A percentile compares a stretch with the other conserved stretches of the same genome.
Evolutionary conservation across 2,888 invertebrate species (phyloP).

Genomic region (Lepidochitona cinerea): DNA sequence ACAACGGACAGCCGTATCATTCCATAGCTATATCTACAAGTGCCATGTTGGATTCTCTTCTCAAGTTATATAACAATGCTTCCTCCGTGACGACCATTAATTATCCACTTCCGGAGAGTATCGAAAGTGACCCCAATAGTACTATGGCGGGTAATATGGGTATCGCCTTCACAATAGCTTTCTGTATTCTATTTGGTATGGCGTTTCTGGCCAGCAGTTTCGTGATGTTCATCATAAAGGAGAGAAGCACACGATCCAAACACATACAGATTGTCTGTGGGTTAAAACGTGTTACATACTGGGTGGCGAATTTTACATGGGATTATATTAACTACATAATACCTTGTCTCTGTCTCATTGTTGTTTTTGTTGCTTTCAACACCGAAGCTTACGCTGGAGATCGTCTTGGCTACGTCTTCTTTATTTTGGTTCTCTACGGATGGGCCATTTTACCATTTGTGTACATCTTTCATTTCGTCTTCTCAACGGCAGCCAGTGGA

Average conservation of each 20-base stretch:
- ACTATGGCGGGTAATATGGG: constrained; percentile 15
- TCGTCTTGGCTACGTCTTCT: constrained; percentile 71
- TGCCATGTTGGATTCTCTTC: constrained; percentile 45
- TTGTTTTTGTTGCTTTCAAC: constrained; percentile 78
- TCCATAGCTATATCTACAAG: constrained; percentile 80
- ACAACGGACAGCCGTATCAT: constrained; percentile 86
- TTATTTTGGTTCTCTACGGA: constrained; percentile 80
- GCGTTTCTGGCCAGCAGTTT: constrained; percentile 63
- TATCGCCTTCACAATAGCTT: constrained; percentile 49
- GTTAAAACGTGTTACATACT: constrained; percentile 73
- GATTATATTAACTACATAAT: constrained; percentile 79
- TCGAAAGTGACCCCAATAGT: not conserved
- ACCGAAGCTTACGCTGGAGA: constrained; percentile 76
- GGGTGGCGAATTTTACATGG: constrained; percentile 80
- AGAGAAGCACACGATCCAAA: constrained; percentile 54
- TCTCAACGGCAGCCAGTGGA: constrained; percentile 81
- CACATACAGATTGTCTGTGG: constrained; percentile 67
- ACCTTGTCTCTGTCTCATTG: constrained; percentile 75
- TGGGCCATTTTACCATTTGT: constrained; percentile 81
- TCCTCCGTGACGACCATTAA: constrained; percentile 21
- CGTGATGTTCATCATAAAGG: constrained; percentile 60
- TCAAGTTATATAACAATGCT: constrained; percentile 25
- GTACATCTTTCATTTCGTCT: constrained; percentile 80
- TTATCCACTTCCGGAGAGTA: constrained; percentile 39
- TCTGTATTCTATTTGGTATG: constrained; percentile 61